phyloP scores from a whole-genome alignment of 2,888 invertebrate genomes.

The Smittia sp. region DNA sequence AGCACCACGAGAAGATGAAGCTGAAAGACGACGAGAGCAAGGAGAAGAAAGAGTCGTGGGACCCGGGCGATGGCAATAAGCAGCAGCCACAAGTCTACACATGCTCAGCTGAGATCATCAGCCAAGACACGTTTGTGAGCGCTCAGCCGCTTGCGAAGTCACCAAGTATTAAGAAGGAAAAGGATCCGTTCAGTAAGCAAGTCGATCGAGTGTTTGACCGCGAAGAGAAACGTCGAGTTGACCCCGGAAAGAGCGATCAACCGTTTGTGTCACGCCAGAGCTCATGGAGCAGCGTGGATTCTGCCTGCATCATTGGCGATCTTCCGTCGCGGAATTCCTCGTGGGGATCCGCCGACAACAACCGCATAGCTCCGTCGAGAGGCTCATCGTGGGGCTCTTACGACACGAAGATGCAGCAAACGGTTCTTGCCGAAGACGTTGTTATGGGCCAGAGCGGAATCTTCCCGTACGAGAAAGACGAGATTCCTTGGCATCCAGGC shows the following conservation, averaged over 20 bases:
- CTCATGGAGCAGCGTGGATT: slow-evolving; percentile 76
- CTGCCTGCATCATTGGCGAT: slow-evolving; percentile 69
- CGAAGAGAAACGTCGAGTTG: slow-evolving; percentile 56
- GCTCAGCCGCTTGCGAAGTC: slow-evolving; percentile 39
- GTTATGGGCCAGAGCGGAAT: slow-evolving; percentile 53
- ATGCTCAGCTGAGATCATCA: slow-evolving; percentile 46
- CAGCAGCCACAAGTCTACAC: slow-evolving; percentile 42
- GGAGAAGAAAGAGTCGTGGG: slow-evolving; percentile 61
- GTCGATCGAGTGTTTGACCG: slow-evolving; percentile 69
- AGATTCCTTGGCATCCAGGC: slow-evolving; percentile 65
- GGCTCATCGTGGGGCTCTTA: slow-evolving; percentile 73
- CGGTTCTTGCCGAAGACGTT: slow-evolving; percentile 43
- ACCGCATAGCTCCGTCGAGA: slow-evolving; percentile 61
- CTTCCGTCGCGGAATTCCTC: slow-evolving; percentile 72
- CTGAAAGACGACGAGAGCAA: slow-evolving; percentile 47
- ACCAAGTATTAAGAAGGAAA: slow-evolving; percentile 19
- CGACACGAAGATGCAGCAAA: slow-evolving; percentile 52
- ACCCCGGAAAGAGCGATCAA: background rate
- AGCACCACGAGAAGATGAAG: slow-evolving; percentile 52
- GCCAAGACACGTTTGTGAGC: slow-evolving; percentile 51
- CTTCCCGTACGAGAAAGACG: slow-evolving; percentile 60
- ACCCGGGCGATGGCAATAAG: slow-evolving; percentile 59
- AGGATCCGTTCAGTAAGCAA: slow-evolving; percentile 48
- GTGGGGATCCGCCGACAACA: slow-evolving; percentile 74
- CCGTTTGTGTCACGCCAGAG: slow-evolving; percentile 63